These are phyloP conservation scores for Rhodophaea formosa DNA, from an alignment of 2,888 invertebrate genomes.

Conservation along the genomic window DNA sequence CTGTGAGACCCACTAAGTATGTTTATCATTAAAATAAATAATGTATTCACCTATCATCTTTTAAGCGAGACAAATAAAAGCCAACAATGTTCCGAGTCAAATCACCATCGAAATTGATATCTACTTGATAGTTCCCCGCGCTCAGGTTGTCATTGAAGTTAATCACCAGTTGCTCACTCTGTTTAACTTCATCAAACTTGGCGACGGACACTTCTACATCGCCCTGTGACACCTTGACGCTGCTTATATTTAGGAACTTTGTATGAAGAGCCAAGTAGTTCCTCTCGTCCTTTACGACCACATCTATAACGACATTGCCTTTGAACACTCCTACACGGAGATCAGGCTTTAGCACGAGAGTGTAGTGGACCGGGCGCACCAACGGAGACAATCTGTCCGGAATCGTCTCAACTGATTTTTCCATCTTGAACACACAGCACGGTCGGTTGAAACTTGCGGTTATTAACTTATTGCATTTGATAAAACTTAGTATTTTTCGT, in stretches of 20 bases:
- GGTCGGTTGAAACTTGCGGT: not conserved
- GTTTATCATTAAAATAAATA: not conserved
- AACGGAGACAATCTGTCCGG: conserved; percentile 53
- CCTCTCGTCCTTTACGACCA: conserved; percentile 60
- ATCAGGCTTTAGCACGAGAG: conserved; percentile 55
- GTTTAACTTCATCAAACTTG: conserved; percentile 52
- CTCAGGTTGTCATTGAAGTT: conserved; percentile 45
- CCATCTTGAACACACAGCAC: conserved; percentile 24
- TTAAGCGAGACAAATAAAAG: conserved; percentile 86
- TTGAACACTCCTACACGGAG: conserved; percentile 51
- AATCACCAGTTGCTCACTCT: conserved; percentile 61
- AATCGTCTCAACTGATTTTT: conserved; percentile 40
- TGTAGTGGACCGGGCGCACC: conserved; percentile 62
- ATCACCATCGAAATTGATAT: conserved; percentile 83
- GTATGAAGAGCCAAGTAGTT: conserved; percentile 79
- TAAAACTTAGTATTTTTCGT: not conserved
- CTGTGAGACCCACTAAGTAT: too few relatives aligned
- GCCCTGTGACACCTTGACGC: conserved; percentile 52
- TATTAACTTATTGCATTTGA: not conserved
- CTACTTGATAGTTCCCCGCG: conserved; percentile 73
- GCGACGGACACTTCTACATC: conserved; percentile 43
- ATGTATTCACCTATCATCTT: conserved; percentile 65
- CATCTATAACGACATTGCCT: conserved; percentile 59
- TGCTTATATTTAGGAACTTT: conserved; percentile 78
- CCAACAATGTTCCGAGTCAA: conserved; percentile 86